Evolutionary conservation across 1,140 invertebrate species (phyloP), one percentile per base, ranked within the genome.

Genomic region (Cotesia chilonis): DNA sequence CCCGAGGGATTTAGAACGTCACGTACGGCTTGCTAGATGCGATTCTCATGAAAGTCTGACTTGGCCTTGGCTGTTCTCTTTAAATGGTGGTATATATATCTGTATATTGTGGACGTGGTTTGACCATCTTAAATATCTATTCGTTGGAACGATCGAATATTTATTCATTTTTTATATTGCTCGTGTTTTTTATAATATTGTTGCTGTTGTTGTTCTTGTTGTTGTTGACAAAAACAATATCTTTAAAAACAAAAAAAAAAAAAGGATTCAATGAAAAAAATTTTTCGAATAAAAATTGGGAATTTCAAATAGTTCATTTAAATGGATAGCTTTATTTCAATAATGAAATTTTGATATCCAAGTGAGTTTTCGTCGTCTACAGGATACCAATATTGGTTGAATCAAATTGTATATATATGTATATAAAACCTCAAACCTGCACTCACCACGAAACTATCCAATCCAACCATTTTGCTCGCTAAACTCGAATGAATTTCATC

Each of bases 401-500:
- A 59, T 59, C 20, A 59, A 28, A 41, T 41, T 41, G 41, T 41
- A 41, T 41, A 41, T 41, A 41, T 41, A 41, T 41, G 0, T 41
- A 41, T 10, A 14, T 14, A 14, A 14, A 41, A 7, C 3, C 41
- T 41, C 41, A 7, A 10, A 6, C 41, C 41, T 20, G 7, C 7
- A 14, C 17, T 59, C 28, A 20, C 17, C 57, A 37, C 47, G 4
- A 68, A 54, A 17, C 65, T 47, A 68, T 68, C 41, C 12, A 51
- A 17, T 12, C 6, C 2, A 14, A 28, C 10, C 41, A 68, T 68
- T 68, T 68, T 28, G 55, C 28, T 68, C 41, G 51, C 65, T 68
- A 51, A 68, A 68, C 65, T 68, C 65, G 41, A 51, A 68, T 68
- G 65, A 68, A 68, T 55, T 68, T 68, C 65, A 68, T 68, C 65